Evolutionary conservation across 2,888 invertebrate species (phyloP), one percentile per base, ranked within the genome.

Genomic region (Iphiclides podalirius): DNA sequence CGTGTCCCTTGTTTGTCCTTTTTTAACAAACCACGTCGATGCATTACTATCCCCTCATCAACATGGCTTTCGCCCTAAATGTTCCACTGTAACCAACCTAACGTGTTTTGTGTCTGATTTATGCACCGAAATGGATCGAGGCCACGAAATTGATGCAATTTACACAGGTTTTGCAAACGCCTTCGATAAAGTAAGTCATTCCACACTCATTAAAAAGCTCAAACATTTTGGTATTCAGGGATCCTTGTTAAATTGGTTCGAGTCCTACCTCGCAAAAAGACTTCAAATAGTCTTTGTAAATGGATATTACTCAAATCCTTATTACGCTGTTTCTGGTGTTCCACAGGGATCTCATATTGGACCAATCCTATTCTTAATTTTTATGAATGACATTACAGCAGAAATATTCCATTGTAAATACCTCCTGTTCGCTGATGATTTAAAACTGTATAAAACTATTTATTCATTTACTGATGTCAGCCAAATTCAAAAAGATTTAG

Each of bases 111-210:
- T n/a, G n/a, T n/a, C n/a, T n/a, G n/a, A n/a, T n/a, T n/a, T 20
- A 4, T 20, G 20, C 6, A 20, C 3, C 4, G 43, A 40, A 13
- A 3, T 52, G 1, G 49, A 54, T 17, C 40, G 9, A 2, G 44
- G 49, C 1, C 17, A 41, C 8, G 28, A 50, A 43, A 35, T 54
- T 1, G 54, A 54, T 17, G 26, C 46, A 11, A 14, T 52, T 0
- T 49, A 52, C 13, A 53, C 47, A 7, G 47, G 52, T 31, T 50
- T 54, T 12, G 33, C 38, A 1, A 54, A 36, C 8, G 50, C 54
- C 1, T 54, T 54, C 13, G 52, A 54, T n/a, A 52, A 49, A 36
- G 54, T 54, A 1, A 12, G 20, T 34, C 43, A 46, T 12, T 7
- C 34, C 2, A 6, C 23, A 6, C 33, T 52, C 1, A 1, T 54